phyloP scores from a whole-genome alignment of 2,797 vertebrate species.

The Synaphobranchus kaupii region DNA sequence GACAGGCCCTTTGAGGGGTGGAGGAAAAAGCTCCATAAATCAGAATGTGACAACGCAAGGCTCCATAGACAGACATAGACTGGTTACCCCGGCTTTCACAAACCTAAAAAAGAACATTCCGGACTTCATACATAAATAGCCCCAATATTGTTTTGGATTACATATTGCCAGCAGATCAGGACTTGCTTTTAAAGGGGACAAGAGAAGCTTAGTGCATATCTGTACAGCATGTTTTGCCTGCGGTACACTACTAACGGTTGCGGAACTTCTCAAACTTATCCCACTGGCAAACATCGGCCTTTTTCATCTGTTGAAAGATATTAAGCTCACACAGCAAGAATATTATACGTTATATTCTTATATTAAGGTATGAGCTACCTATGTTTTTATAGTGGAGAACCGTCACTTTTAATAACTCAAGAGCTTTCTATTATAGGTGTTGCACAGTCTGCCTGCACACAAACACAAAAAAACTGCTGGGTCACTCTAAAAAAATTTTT shows the following conservation, averaged over 20 bases:
- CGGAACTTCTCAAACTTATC: neutral
- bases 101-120: neutral
- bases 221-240: neutral
- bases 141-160: neutral
- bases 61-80: neutral
- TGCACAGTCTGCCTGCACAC: neutral
- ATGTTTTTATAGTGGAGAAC: neutral
- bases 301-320: neutral
- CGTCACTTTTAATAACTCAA: neutral
- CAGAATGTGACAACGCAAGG: neutral
- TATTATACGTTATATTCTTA: neutral
- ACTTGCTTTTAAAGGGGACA: neutral
- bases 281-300: neutral
- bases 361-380: neutral
- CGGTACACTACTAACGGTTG: neutral
- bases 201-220: neutral
- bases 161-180: neutral
- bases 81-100: neutral
- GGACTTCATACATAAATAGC: neutral
- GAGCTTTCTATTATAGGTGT: neutral
- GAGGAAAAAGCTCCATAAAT: neutral
- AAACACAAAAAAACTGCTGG: neutral
- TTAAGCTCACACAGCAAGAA: neutral
- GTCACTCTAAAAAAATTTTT: conserved; percentile 2
- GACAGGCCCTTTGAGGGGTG: neutral